Evolutionary conservation across 2,888 invertebrate genomes (phyloP), one percentile per base, ranked within the genome.

Genomic region (Eupithecia vulgata): DNA sequence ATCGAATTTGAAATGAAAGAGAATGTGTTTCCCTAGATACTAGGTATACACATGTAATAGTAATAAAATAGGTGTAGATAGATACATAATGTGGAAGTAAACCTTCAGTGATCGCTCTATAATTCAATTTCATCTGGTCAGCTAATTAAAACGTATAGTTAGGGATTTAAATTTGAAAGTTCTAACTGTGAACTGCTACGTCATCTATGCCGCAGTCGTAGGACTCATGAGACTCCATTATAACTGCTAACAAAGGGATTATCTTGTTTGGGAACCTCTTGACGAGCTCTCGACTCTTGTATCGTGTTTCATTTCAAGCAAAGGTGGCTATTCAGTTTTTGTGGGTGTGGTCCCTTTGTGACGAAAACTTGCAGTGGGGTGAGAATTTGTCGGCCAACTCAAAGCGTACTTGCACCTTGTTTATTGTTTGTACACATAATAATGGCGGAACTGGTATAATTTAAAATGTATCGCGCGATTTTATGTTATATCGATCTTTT

Each of bases 201-300:
- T 37, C 40, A 48, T 70, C 71, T 61, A 48, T 71, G 48, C 12
- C 64, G n/a, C 68, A 68, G 59, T 35, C 67, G 34, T 65, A 68
- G 59, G 87, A 89, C 89, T 85, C 88, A 75, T 83, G 87, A 90
- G 90, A 89, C 85, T 87, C 91, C 89, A 91, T 92, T 91, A 92
- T 91, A 90, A 88, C 88, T 85, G 85, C 89, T 90, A 91, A 92
- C 92, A 92, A 92, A 90, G 91, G 91, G 91, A 92, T 92, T 92
- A 92, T 93, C 92, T 91, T 93, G 93, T 93, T 93, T 92, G 91
- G 90, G 91, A 92, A 91, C 91, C 92, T 93, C 93, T 93, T 92
- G 93, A 92, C 92, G 90, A 89, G 87, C 88, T 88, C 91, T 92
- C 90, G 67, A 67, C 73, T 72, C 64, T 86, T 90, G 86, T 90